Conservation (phyloP, 64 coral and sea anemone species). For the Exaiptasia diaphana region DNA sequence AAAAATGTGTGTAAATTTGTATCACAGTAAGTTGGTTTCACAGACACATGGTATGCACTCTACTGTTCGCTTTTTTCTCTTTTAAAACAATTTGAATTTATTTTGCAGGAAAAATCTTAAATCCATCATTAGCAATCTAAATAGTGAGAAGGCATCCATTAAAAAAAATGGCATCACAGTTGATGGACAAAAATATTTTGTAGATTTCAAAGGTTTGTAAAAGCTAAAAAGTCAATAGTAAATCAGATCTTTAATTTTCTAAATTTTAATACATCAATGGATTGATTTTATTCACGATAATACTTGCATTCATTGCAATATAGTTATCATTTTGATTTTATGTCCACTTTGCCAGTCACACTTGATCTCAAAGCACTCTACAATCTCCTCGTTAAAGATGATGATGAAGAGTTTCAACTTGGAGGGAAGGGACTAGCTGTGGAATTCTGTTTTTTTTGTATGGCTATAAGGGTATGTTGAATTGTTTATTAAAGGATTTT, state of each 20-base stretch:
- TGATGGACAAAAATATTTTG: conserved; percentile 8
- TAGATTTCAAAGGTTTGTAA: conserved; percentile 23
- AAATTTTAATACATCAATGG: too few relatives aligned
- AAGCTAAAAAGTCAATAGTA: background rate
- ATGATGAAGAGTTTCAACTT: background rate
- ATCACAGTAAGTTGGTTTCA: too few relatives aligned
- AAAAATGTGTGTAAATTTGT: too few relatives aligned
- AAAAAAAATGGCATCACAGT: background rate
- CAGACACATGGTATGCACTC: too few relatives aligned
- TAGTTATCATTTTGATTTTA: background rate
- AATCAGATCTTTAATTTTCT: too few relatives aligned
- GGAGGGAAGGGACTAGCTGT: background rate
- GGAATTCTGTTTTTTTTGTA: conserved; percentile 8
- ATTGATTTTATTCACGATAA: too few relatives aligned
- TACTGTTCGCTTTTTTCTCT: too few relatives aligned
- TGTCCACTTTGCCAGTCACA: background rate
- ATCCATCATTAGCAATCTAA: background rate
- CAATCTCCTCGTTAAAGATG: background rate
- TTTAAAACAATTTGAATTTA: background rate
- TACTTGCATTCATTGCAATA: too few relatives aligned
- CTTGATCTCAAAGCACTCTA: background rate
- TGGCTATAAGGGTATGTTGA: background rate
- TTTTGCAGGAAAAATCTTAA: background rate
- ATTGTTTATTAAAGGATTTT: too few relatives aligned
- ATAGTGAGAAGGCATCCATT: background rate